Conservation (phyloP, 2,113 vertebrate genomes). For the Rhegmatorhina hoffmannsi region DNA sequence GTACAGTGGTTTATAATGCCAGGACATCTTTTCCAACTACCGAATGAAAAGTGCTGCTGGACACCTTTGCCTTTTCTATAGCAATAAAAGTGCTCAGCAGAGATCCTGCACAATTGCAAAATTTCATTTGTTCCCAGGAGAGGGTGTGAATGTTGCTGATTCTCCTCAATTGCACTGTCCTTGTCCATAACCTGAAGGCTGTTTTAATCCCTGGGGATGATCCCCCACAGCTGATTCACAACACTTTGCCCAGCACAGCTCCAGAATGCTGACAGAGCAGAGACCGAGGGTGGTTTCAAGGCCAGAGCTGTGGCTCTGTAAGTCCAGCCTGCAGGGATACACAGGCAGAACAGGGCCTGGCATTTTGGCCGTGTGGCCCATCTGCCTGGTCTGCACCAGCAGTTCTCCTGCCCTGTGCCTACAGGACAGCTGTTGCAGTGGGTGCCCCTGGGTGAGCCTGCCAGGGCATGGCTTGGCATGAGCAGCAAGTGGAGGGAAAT, state of each 20-base stretch:
- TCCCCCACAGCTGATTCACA: not conserved
- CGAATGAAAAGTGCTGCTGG: not conserved
- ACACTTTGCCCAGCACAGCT: not conserved
- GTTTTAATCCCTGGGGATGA: not conserved
- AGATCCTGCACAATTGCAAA: not conserved
- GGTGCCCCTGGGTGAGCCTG: not conserved
- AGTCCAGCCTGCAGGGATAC: not conserved
- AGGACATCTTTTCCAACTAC: not conserved
- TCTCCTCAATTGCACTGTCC: not conserved
- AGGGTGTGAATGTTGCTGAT: not conserved
- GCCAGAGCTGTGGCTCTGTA: not conserved
- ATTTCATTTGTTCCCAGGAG: rapidly evolving
- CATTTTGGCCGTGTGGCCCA: not conserved
- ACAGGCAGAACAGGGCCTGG: not conserved
- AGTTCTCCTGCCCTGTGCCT: not conserved
- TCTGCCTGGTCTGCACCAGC: not conserved
- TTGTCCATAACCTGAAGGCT: not conserved
- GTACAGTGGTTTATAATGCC: not conserved
- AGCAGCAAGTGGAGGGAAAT: not conserved
- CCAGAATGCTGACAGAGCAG: rapidly evolving
- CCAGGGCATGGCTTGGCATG: rapidly evolving
- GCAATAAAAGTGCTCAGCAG: not conserved
- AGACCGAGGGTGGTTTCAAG: not conserved
- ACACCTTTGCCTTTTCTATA: not conserved
- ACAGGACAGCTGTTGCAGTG: not conserved